Evolutionary conservation across 2,113 vertebrate species (phyloP).

Genomic region (Eurypyga helias): DNA sequence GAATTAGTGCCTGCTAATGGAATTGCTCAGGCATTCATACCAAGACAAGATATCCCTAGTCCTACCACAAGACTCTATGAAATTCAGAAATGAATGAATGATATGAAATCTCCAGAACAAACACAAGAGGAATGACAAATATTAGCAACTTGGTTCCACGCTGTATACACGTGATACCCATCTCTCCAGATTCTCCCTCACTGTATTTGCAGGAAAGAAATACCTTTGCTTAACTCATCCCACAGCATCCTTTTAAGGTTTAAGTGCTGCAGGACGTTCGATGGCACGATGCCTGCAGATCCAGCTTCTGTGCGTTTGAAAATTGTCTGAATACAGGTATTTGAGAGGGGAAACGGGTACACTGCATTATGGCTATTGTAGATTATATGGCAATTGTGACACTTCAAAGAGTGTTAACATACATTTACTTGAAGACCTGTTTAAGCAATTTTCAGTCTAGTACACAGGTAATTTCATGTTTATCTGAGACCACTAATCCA

Average conservation of each 20-base stretch:
- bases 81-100: no score
- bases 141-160: background rate
- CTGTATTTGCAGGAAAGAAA: background rate
- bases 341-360: background rate
- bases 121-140: background rate
- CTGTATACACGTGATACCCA: fast-evolving
- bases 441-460: background rate
- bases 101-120: background rate
- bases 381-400: background rate
- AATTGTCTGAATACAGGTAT: background rate
- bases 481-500: slow-evolving; percentile 28
- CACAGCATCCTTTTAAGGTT: background rate
- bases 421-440: background rate
- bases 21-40: background rate
- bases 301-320: background rate
- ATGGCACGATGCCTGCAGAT: background rate
- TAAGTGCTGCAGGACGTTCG: background rate
- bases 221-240: background rate
- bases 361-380: background rate
- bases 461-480: background rate
- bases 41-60: background rate
- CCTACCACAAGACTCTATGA: background rate
- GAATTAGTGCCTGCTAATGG: background rate
- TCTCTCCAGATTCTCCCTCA: background rate
- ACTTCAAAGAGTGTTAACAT: background rate